phyloP scores from a whole-genome alignment of 2,113 vertebrate species.

The Onychostruthus taczanowskii region DNA sequence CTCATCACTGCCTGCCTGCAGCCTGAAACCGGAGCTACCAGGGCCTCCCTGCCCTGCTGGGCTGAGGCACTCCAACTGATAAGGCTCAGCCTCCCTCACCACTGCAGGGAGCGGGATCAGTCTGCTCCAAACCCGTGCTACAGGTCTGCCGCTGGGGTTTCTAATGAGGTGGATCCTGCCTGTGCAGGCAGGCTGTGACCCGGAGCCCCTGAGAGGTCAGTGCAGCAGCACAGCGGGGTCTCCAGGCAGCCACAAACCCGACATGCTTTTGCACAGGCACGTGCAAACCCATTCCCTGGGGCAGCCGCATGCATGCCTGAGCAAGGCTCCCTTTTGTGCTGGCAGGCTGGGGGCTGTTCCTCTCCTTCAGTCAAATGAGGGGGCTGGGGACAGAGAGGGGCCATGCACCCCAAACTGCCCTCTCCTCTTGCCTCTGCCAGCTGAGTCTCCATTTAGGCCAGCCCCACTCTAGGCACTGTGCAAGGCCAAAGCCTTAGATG shows the following conservation, averaged over 20 bases:
- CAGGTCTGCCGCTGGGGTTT: not conserved
- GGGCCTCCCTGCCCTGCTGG: not conserved
- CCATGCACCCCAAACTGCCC: not conserved
- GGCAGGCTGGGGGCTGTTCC: not conserved
- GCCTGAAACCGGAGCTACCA: conserved; percentile 52
- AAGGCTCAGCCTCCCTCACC: not conserved
- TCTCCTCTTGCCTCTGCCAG: not conserved
- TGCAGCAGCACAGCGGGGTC: not conserved
- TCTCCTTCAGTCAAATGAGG: not conserved
- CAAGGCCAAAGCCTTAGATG: not conserved
- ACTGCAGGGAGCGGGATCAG: not conserved
- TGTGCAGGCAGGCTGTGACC: not conserved
- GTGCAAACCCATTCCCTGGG: not conserved
- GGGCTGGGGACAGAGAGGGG: not conserved
- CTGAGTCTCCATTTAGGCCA: not conserved
- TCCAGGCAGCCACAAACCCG: not conserved
- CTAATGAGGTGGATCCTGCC: not conserved
- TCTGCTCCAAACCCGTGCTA: not conserved
- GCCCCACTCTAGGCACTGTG: not conserved
- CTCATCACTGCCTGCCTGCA: not conserved
- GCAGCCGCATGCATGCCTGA: not conserved
- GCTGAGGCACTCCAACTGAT: not conserved
- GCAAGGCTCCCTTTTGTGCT: not conserved
- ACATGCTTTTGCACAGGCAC: not conserved
- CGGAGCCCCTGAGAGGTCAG: not conserved